Conservation (phyloP, 1,140 invertebrate species). For the Odontomachus brunneus region DNA sequence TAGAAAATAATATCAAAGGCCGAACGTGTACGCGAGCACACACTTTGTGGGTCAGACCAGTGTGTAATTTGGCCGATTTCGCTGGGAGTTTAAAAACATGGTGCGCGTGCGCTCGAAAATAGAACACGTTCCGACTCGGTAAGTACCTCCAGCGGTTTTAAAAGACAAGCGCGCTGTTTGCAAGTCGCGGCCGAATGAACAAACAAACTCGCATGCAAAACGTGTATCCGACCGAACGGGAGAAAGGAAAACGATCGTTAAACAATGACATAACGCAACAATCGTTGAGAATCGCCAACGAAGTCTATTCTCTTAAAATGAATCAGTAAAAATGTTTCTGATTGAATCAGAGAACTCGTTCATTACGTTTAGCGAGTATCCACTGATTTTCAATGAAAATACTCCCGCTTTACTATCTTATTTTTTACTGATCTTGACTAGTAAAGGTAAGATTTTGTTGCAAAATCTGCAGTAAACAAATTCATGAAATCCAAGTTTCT, state of each 20-base stretch:
- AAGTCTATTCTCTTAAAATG: no score
- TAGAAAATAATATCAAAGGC: constrained; percentile 45
- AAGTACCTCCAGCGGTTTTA: neutral
- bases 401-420: no score
- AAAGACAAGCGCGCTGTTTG: neutral
- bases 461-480: no score
- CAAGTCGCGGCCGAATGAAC: neutral
- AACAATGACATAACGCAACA: no score
- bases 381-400: no score
- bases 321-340: no score
- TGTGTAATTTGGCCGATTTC: constrained; percentile 1
- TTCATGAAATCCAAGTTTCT: no score
- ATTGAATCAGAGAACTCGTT: no score
- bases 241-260: neutral
- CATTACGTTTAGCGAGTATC: no score
- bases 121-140: neutral
- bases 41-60: neutral
- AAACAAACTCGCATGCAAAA: neutral
- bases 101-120: neutral
- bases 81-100: neutral
- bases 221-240: neutral
- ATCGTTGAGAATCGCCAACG: no score
- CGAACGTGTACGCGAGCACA: neutral
- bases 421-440: no score
- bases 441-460: no score